These are phyloP conservation scores for Arenicola marina DNA, from an alignment of 2,888 invertebrate species.

Conservation along the genomic window DNA sequence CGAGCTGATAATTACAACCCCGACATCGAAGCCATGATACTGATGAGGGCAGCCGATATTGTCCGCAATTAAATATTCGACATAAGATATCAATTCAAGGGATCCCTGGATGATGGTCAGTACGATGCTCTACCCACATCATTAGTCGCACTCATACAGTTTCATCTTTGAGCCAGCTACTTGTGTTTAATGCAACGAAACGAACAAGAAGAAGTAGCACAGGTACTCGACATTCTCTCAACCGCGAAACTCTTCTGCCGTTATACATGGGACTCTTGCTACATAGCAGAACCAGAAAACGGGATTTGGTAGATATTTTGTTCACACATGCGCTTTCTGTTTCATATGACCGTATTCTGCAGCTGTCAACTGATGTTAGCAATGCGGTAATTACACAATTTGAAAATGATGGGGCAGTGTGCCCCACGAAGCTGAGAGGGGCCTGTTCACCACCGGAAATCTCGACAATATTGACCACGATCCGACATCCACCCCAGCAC, in stretches of 20 bases:
- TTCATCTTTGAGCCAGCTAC: not conserved
- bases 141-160: not conserved
- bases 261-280: not conserved
- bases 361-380: not conserved
- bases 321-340: not conserved
- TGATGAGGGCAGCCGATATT: not conserved
- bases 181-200: not conserved
- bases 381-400: not conserved
- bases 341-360: not conserved
- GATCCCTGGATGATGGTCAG: constrained; percentile 2
- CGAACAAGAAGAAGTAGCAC: not conserved
- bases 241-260: not conserved
- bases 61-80: not conserved
- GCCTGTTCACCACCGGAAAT: constrained; percentile 2
- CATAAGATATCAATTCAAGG: not conserved
- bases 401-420: not conserved
- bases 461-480: constrained; percentile 4
- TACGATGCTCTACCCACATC: not conserved
- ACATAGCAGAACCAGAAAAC: not conserved
- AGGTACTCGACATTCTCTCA: not conserved
- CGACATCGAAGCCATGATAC: not conserved
- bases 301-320: not conserved
- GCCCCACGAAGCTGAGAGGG: not conserved
- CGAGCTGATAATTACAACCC: not conserved
- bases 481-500: not conserved